Percentiles rank a stretch among this genome's conserved stretches.
Conservation (phyloP, 1,140 invertebrate genomes). For the Scaptomyza graminum region DNA sequence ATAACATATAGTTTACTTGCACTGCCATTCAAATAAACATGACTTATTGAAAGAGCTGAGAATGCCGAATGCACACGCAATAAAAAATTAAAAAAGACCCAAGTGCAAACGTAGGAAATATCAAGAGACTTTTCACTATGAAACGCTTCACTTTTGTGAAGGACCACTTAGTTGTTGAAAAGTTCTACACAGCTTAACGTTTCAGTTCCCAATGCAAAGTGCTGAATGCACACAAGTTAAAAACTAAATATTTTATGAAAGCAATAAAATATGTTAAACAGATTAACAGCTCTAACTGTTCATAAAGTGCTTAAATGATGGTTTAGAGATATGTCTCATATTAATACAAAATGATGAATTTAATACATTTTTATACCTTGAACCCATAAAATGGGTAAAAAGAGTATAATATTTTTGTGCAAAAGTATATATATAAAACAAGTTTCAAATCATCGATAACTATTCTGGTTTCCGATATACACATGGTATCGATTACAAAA, state of each 20-base stretch:
- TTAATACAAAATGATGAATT: too few relatives aligned
- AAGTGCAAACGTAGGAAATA: slow-evolving; percentile 11
- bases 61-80: slow-evolving; percentile 3
- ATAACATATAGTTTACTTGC: slow-evolving; percentile 7
- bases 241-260: slow-evolving; percentile 29
- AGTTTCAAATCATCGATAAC: too few relatives aligned
- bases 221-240: slow-evolving; percentile 3
- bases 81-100: not conserved
- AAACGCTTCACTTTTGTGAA: slow-evolving; percentile 8
- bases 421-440: too few relatives aligned
- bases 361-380: too few relatives aligned
- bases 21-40: slow-evolving; percentile 7
- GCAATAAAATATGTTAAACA: slow-evolving; percentile 43
- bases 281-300: slow-evolving; percentile 44
- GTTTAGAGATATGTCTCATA: slow-evolving; percentile 5
- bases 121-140: slow-evolving; percentile 17
- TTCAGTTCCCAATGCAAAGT: not conserved
- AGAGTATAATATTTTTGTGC: too few relatives aligned
- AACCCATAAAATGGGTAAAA: too few relatives aligned
- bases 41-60: slow-evolving; percentile 35
- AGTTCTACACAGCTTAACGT: slow-evolving; percentile 24
- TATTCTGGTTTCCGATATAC: too few relatives aligned
- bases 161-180: slow-evolving; percentile 45
- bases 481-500: too few relatives aligned
- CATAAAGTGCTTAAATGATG: slow-evolving; percentile 23